Base-by-base conservation (phyloP, 2,888 invertebrate species). In the Xylota sylvarum region DNA sequence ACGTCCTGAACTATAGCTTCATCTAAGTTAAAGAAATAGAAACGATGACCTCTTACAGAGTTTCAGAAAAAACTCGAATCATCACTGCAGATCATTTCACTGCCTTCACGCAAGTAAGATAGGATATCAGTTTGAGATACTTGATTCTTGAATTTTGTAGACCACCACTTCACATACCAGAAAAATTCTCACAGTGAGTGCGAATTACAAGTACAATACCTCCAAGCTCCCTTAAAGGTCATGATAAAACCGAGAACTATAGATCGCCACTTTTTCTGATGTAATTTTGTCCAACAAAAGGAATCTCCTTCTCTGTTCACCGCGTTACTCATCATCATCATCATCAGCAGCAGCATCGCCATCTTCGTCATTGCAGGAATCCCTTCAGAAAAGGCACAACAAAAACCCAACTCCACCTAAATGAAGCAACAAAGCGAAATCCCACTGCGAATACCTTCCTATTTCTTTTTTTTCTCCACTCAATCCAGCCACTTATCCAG, bases 351-450 rank as follows among this genome's bases (percentile, higher is more conserved):
- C 48, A 17, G 35, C 23, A 60, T 46, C 58, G 72, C 72, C 32
- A 37, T 46, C 17, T 14, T 67, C 52, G 48, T 50, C 60, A 46
- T 62, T 60, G 32, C 17, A 55, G 55, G 62, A 79, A 72, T 60
- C 60, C 50, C 72, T 60, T 10, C 17, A 19, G 10, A 65, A 67
- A 30, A 65, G 23, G 17, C 52, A 58, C 10, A 37, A 40, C 7
- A 23, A 50, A 27, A 43, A 52, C 23, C 7, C 35, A 37, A 58
- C 12, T 50, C n/a, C 55, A 37, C 30, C 50, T 48, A 84, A 84
- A 84, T 79, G 55, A 84, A 84, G 73, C 65, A 84, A 84, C 73
- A 84, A 79, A 83, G 73, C 23, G 60, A 48, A 70, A 64, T 84
- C 73, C 67, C 79, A 60, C 65, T 60, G 72, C 37, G 72, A 72